Conservation (phyloP, 2,888 invertebrate species). For the Resseliella maxima region DNA sequence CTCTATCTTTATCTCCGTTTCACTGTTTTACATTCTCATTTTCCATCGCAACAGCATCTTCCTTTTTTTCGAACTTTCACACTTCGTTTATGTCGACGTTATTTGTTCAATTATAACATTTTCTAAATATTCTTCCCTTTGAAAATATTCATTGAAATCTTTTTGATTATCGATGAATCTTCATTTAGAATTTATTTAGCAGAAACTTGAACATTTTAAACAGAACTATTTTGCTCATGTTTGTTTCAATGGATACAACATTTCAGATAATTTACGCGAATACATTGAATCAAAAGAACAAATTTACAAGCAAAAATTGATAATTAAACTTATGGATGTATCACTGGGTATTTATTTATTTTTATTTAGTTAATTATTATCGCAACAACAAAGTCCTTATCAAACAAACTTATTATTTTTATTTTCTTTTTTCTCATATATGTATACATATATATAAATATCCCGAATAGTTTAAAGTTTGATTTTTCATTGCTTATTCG, state of each 20-base stretch:
- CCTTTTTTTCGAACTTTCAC: neutral
- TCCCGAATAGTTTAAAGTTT: neutral
- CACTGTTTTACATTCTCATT: neutral
- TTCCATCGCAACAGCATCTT: neutral
- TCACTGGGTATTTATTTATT: neutral
- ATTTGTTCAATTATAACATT: neutral
- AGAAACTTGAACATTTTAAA: neutral
- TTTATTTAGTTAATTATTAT: neutral
- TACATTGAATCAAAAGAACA: neutral
- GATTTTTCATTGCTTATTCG: neutral
- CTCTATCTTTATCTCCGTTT: no score
- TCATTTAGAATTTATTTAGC: neutral
- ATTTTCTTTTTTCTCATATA: neutral
- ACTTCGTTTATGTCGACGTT: neutral
- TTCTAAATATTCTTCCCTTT: neutral
- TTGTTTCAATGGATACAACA: neutral
- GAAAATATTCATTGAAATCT: neutral
- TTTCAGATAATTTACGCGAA: neutral
- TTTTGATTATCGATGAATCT: neutral
- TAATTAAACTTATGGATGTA: neutral
- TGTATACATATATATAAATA: neutral
- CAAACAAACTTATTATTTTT: neutral
- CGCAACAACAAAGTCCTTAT: neutral
- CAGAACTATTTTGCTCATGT: no score
- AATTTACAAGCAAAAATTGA: conserved; percentile 1